phyloP scores from a whole-genome alignment of 2,888 invertebrate species.

The Eristalis tenax region DNA sequence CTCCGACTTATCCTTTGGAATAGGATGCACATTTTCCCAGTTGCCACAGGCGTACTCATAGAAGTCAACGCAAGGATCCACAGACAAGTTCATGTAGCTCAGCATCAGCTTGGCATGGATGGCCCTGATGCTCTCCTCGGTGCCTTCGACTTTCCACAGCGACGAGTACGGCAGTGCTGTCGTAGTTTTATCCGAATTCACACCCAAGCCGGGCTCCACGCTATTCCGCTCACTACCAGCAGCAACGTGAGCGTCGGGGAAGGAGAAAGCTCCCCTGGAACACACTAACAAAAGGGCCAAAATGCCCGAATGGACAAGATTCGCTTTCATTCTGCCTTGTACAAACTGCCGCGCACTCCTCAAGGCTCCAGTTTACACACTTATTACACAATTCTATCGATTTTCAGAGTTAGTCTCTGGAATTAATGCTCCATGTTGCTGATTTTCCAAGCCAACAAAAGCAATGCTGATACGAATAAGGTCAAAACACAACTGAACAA shows the following conservation, averaged over 20 bases:
- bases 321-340: constrained; percentile 37
- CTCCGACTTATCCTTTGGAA: constrained; percentile 64
- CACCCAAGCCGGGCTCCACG: constrained; percentile 7
- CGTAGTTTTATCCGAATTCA: constrained; percentile 11
- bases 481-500: constrained; percentile 55
- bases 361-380: neutral
- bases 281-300: constrained; percentile 11
- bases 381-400: neutral
- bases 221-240: constrained; percentile 7
- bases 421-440: neutral
- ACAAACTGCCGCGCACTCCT: neutral
- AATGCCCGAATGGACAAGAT: constrained; percentile 11
- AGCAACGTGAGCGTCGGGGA: constrained; percentile 33
- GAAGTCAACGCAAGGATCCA: constrained; percentile 69
- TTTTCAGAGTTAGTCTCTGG: neutral
- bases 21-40: constrained; percentile 61
- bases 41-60: constrained; percentile 71
- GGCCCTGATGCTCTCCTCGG: constrained; percentile 43
- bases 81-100: constrained; percentile 58
- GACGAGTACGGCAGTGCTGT: constrained; percentile 46
- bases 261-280: constrained; percentile 30
- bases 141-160: constrained; percentile 55
- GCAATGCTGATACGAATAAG: constrained; percentile 50
- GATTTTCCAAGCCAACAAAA: neutral
- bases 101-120: constrained; percentile 62